Evolutionary conservation across 2,113 vertebrate genomes (phyloP).

Genomic region (Podarcis muralis): DNA sequence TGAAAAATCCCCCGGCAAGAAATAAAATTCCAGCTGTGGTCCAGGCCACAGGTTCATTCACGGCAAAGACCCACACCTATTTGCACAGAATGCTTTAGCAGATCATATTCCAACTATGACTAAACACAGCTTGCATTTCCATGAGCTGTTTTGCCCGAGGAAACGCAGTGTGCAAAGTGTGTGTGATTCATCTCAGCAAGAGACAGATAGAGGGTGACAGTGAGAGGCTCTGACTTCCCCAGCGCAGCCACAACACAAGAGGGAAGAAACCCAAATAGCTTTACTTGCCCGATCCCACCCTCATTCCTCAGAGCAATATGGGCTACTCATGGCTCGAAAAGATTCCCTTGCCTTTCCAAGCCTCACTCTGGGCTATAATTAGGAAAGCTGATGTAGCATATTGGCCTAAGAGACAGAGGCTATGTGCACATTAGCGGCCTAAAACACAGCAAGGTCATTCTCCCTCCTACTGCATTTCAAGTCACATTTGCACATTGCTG

Average conservation of each 20-base stretch:
- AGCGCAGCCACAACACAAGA: background rate
- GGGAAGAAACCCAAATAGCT: background rate
- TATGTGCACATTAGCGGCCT: too few species aligned
- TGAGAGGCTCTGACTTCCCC: slow-evolving; percentile 9
- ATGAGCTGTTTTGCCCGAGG: slow-evolving; percentile 58
- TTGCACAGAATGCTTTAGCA: slow-evolving; percentile 30
- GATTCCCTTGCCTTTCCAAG: background rate
- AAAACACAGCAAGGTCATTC: too few species aligned
- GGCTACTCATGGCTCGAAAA: background rate
- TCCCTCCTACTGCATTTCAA: too few species aligned
- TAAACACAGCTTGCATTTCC: slow-evolving; percentile 52
- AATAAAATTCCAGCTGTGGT: slow-evolving; percentile 56
- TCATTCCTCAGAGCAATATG: background rate
- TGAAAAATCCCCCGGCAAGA: slow-evolving; percentile 47
- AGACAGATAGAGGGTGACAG: slow-evolving; percentile 46
- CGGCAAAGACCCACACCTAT: background rate
- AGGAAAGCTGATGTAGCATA: background rate
- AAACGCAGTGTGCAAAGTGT: slow-evolving; percentile 35
- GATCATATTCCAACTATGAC: slow-evolving; percentile 60
- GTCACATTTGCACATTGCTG: too few species aligned
- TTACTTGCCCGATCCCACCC: fast-evolving
- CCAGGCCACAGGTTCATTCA: slow-evolving; percentile 55
- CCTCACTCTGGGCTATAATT: background rate
- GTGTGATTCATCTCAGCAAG: slow-evolving; percentile 52
- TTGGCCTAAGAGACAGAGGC: background rate